Percentiles rank a stretch among this genome's conserved stretches.
These are phyloP conservation scores for Channallabes apus DNA, from an alignment of 2,797 vertebrate species.

Conservation along the genomic window DNA sequence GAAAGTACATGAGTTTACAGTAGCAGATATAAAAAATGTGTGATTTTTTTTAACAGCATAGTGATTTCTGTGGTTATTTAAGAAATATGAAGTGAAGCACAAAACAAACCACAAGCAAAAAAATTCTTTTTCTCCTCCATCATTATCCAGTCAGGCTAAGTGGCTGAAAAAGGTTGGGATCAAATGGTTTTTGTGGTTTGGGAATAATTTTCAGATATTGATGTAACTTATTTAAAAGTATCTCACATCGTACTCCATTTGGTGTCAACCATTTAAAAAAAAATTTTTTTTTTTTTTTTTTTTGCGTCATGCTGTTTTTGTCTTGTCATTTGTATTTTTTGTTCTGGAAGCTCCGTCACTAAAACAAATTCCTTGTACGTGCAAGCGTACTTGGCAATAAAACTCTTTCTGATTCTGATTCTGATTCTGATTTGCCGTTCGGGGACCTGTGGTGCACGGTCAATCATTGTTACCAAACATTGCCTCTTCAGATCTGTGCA, in stretches of 20 bases:
- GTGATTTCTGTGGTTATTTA: neutral
- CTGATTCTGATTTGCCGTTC: too few species aligned
- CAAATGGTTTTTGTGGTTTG: slow-evolving; percentile 31
- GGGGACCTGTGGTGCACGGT: slow-evolving; percentile 10
- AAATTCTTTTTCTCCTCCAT: neutral
- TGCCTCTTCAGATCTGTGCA: slow-evolving; percentile 25
- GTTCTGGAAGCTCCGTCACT: too few species aligned
- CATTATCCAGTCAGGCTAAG: neutral
- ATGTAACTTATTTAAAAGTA: too few species aligned
- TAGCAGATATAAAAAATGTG: neutral
- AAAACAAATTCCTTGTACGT: too few species aligned
- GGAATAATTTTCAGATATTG: too few species aligned
- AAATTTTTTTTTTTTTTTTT: too few species aligned
- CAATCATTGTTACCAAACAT: slow-evolving; percentile 17
- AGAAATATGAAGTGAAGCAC: neutral
- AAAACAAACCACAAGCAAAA: neutral
- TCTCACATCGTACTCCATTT: too few species aligned
- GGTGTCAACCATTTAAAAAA: too few species aligned
- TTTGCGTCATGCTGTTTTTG: too few species aligned
- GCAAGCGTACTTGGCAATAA: too few species aligned
- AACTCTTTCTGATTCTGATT: too few species aligned
- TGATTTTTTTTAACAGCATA: neutral
- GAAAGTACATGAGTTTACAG: neutral
- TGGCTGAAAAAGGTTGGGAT: neutral
- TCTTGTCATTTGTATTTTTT: too few species aligned